Evolutionary conservation across 2,888 invertebrate genomes (phyloP).

Genomic region (Machimus atricapillus): DNA sequence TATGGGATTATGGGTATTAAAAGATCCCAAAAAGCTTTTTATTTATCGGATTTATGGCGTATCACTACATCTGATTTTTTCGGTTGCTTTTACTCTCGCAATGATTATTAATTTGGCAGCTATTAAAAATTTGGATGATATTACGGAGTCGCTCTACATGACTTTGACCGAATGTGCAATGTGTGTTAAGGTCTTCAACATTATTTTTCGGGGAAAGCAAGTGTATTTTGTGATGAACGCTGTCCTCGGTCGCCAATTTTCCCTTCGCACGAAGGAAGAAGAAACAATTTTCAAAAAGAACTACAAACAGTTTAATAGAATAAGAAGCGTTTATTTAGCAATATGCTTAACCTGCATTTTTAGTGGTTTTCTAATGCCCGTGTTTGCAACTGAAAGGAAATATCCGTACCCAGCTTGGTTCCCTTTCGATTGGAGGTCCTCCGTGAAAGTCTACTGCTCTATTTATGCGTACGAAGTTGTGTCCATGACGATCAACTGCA

Average conservation of each 20-base stretch:
- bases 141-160: conserved; percentile 54
- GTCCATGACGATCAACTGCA: conserved; percentile 50
- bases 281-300: neutral
- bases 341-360: neutral
- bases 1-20: neutral
- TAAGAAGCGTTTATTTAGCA: neutral
- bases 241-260: conserved; percentile 39
- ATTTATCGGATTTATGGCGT: neutral
- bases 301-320: neutral
- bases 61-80: neutral
- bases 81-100: neutral
- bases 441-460: conserved; percentile 48
- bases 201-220: conserved; percentile 49
- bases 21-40: neutral
- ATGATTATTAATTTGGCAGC: conserved; percentile 14
- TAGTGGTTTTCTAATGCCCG: neutral
- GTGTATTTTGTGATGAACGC: conserved; percentile 50
- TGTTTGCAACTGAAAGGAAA: conserved; percentile 40
- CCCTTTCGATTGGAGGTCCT: conserved; percentile 54
- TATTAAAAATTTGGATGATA: conserved; percentile 52
- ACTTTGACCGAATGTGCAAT: conserved; percentile 52
- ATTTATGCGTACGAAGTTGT: conserved; percentile 53
- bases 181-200: conserved; percentile 53
- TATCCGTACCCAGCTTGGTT: conserved; percentile 55
- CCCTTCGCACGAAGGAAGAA: conserved; percentile 45